Evolutionary conservation across 1,140 invertebrate species (phyloP), one percentile per base, ranked within the genome.

Genomic region (Latrodectus geometricus): DNA sequence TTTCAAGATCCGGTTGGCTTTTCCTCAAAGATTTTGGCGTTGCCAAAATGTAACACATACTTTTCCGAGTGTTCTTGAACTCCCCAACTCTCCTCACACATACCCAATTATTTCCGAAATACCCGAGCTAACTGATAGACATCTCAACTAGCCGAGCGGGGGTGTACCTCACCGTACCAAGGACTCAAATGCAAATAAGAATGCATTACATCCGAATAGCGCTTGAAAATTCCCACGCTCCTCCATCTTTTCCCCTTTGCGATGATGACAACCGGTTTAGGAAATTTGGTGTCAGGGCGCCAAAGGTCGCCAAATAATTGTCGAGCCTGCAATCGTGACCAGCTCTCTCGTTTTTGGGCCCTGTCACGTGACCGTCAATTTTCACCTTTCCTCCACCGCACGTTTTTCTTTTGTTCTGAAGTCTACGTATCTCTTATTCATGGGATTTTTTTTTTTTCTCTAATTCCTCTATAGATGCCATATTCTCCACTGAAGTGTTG

Each of bases 241-340:
- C 73, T 68, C 48, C 74, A 72, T 69, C 72, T 61, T 68, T 54
- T 72, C 61, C 48, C 73, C 15, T 20, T 11, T 1, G 68, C 66
- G 23, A 76, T 76, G 74, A 65, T 65, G 65, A 86, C 83, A 78
- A 77, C 75, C 75, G 74, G 83, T 86, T 86, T 77, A 35, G 54
- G 35, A 15, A 9, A 20, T 75, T 75, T 75, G 73, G 73, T 49
- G 73, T 65, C 61, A 73, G 83, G 83, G 75, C 83, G 83, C 83
- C 74, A 86, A 78, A 78, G 83, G 83, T 86, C 74, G 74, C 83
- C 65, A 86, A 61, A 86, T 86, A 86, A 86, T 86, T 86, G 83
- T 86, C 83, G 73, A 70, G 70, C 56, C 21, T 81, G 15, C 12
- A 48, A 65, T 86, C 83, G 83, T 86, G 83, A 86, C 83, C 83